phyloP scores from a whole-genome alignment of 2,797 vertebrate species.

The Platalea minor region DNA sequence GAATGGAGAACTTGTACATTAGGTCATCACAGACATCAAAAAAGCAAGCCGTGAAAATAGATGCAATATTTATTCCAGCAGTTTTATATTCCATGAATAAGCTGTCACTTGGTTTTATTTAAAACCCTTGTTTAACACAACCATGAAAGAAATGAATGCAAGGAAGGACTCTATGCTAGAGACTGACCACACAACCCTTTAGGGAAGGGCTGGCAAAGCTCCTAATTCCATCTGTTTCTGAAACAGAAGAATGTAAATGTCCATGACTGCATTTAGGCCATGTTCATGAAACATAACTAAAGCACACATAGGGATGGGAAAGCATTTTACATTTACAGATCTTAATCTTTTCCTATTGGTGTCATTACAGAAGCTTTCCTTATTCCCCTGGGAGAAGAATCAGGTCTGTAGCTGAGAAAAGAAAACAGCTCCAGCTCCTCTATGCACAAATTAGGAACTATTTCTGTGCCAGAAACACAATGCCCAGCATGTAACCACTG shows the following conservation, averaged over 20 bases:
- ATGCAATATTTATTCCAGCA: not conserved
- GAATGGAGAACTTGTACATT: not conserved
- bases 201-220: not conserved
- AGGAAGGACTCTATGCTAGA: not conserved
- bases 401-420: not conserved
- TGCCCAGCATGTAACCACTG: not conserved
- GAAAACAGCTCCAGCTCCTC: not conserved
- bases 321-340: not conserved
- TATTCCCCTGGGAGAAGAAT: not conserved
- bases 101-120: not conserved
- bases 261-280: not conserved
- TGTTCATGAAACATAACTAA: not conserved
- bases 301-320: not conserved
- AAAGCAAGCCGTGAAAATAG: not conserved
- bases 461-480: not conserved
- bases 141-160: not conserved
- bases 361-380: not conserved
- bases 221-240: not conserved
- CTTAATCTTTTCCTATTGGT: not conserved
- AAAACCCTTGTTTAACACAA: not conserved
- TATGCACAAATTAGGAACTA: not conserved
- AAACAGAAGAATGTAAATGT: not conserved
- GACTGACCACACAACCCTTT: not conserved
- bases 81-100: not conserved
- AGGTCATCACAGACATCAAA: not conserved